These are phyloP conservation scores for Athene noctua DNA, from an alignment of 2,113 vertebrate genomes.

Conservation along the genomic window DNA sequence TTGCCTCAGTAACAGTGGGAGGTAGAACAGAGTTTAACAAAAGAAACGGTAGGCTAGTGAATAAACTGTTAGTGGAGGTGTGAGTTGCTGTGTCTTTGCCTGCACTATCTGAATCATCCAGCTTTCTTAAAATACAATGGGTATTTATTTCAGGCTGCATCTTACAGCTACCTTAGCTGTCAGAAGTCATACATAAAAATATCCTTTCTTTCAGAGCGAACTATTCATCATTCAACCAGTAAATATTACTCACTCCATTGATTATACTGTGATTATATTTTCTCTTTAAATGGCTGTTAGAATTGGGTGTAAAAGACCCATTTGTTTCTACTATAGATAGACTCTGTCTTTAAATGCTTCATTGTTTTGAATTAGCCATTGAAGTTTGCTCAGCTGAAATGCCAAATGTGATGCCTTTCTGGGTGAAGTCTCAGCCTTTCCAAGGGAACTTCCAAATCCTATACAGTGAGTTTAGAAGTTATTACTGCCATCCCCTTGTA, in stretches of 20 bases:
- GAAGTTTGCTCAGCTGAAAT: slow-evolving; percentile 44
- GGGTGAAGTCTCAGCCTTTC: neutral
- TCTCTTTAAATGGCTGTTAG: slow-evolving; percentile 69
- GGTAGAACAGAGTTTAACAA: neutral
- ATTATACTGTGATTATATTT: slow-evolving; percentile 68
- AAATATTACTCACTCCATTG: slow-evolving; percentile 70
- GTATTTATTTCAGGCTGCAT: slow-evolving; percentile 42
- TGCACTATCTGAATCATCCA: neutral
- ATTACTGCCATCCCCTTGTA: neutral
- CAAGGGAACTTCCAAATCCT: neutral
- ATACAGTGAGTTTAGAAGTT: neutral
- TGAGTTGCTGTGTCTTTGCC: neutral
- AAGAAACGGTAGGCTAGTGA: neutral
- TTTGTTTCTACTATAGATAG: slow-evolving; percentile 63
- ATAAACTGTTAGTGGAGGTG: neutral
- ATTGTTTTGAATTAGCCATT: slow-evolving; percentile 60
- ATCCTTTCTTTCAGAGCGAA: slow-evolving; percentile 12
- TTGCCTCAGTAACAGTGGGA: neutral
- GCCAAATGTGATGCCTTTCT: neutral
- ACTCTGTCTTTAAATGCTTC: slow-evolving; percentile 47
- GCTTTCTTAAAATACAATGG: slow-evolving; percentile 55
- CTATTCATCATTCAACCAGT: slow-evolving; percentile 53
- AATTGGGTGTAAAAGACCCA: slow-evolving; percentile 56
- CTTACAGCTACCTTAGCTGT: slow-evolving; percentile 52
- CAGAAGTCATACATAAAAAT: slow-evolving; percentile 63